Base-by-base conservation (phyloP, 2,113 vertebrate species). In the Brachypteracias leptosomus region DNA sequence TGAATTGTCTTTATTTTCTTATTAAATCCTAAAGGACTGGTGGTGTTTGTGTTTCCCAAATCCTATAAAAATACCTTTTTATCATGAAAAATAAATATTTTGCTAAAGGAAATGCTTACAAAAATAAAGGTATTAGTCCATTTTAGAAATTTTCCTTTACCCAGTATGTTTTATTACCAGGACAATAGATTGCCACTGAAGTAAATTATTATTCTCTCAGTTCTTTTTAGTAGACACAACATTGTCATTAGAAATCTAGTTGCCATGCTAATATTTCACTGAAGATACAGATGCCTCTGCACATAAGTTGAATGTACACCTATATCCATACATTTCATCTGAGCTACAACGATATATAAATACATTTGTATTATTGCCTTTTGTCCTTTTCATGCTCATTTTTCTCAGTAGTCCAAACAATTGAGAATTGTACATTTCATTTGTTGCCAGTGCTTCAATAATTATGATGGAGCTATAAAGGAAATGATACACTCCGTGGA, bases 391-490 rank as follows among this genome's bases (percentile, higher is more conserved):
- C 35, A 49, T 70, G 46, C 22, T 72, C n/a, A 57, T 76, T 93
- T 90, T 81, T 33, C 49, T 79, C 62, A 55, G 52, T 18, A 90
- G 62, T 55, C 65, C 59, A 87, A 94, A 92, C 92, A 95, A 88
- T 59, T 3, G 0, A 93, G 77, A 88, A 93, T 26, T 75, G 78
- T 47, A 72, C 35, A 22, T 94, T 95, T 83, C 87, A 55, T 75
- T 66, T 88, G 26, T 71, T 90, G 65, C 81, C 81, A 95, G 57
- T 82, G 62, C 71, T 76, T 95, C 90, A 94, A 68, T 93, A 96
- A 93, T 81, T 87, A 82, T 92, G 87, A 96, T 70, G 66, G 85
- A 96, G 74, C 42, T 80, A 68, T 46, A 72, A 94, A 92, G 93
- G 80, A 97, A 97, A 92, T 63, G 6, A 92, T 91, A 79, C 47